Evolutionary conservation across 92 coral and sea anemone genomes (phyloP), one percentile per base, ranked within the genome.

Genomic region (Porites rus): DNA sequence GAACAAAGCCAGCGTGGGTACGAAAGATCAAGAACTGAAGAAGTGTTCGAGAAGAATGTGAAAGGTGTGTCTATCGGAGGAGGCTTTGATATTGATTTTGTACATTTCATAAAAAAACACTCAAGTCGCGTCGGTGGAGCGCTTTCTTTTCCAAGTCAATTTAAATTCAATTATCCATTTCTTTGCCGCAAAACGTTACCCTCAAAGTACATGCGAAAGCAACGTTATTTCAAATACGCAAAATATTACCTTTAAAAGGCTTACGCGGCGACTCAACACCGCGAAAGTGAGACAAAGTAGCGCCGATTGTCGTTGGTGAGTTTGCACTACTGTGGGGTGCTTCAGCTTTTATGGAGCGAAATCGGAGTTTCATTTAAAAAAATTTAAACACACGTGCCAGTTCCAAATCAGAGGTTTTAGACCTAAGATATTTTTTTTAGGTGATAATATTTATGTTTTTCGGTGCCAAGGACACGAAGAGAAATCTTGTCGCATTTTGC

Each of bases 161-260:
- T 8, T 9, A 25, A 51, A 16, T 21, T 20, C 51, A 11, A 65
- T 28, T 56, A 22, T 17, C 31, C 25, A 56, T 13, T 21, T 56
- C 69, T n/a, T 24, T 31, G 69, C 75, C 85, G 75, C 76, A 53
- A 65, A 12, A 20, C 50, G 2, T 52, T 24, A 1, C 13, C 21
- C 2, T 50, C 38, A 79, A 51, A 69, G 25, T 65, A 38, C 76
- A 52, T 52, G n/a, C 59, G 7, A 71, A 71, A 38, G 10, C 68
- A 11, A 70, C n/a, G 86, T 19, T 67, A 79, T 79, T 66, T 19
- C 74, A 51, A 79, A 25, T 53, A 79, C 18, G 50, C 43, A 11
- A 46, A 21, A 19, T 50, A 24, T 7, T 21, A 72, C 14, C 73
- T 65, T 38, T 38, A 38, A 38, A 38, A 38, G 5, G 46, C 4